Base-by-base conservation (phyloP, 2,888 invertebrate genomes). In the Notocelia uddmanniana region DNA sequence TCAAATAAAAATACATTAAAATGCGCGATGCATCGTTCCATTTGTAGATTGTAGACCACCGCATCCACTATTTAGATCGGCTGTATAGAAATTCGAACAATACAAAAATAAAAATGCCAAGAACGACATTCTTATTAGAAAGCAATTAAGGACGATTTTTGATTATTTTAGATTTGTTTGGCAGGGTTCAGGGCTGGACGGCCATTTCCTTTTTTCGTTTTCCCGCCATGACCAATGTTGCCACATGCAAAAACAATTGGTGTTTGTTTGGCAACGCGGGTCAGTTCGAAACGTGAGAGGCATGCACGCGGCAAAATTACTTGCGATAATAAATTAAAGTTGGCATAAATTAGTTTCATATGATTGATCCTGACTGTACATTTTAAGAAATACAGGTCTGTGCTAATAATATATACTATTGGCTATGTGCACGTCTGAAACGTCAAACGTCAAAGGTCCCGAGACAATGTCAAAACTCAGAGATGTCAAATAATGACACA, bases 231-330 rank as follows among this genome's bases (percentile, higher is more conserved):
- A 62, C 37, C 63, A 73, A 77, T 84, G 74, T 76, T 85, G 80
- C 81, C 75, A 78, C 81, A 81, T 75, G 76, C 66, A 73, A 75
- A 81, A 80, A 84, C 84, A 83, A 85, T 85, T 77, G 82, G 69
- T 67, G 73, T 77, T 76, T 76, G 74, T 86, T 82, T 81, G 76
- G 83, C 80, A 85, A 84, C 75, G 67, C 60, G 77, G 84, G 80
- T 80, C 82, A 81, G 76, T 76, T 18, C 57, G 50, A 68, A 62
- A 80, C 86, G 86, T 87, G 87, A 83, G 79, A 74, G 60, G 63
- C 77, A 71, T 75, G 59, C 57, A 21, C 58, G 50, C 50, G n/a
- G 45, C 45, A 11, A 66, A 31, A 64, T 60, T 45, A 57, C 50
- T 74, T 68, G 59, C 64, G 19, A 68, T 52, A 63, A 45, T 72